Evolutionary conservation across 2,113 vertebrate genomes (phyloP).

Genomic region (Solenodon paradoxus): DNA sequence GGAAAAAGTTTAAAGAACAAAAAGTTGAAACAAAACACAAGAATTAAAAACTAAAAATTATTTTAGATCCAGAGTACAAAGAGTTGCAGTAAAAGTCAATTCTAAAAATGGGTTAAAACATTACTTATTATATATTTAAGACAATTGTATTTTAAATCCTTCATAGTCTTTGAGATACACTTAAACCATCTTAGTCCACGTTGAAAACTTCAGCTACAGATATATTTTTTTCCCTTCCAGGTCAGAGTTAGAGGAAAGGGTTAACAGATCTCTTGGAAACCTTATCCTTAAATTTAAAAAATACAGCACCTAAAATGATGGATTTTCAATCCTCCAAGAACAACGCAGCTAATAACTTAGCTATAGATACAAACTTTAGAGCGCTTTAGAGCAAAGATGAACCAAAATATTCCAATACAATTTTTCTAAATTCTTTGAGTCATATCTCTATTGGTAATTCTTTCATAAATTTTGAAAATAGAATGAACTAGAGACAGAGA

Average conservation of each 20-base stretch:
- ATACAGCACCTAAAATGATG: constrained; percentile 1
- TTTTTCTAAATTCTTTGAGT: constrained; percentile 7
- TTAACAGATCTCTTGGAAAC: constrained; percentile 10
- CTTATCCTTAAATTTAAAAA: constrained; percentile 21
- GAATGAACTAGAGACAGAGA: background rate
- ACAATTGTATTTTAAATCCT: constrained; percentile 6
- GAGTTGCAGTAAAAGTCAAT: background rate
- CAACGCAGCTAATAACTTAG: constrained; percentile 14
- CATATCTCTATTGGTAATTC: background rate
- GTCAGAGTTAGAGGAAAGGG: background rate
- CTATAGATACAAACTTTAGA: background rate
- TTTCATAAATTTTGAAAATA: background rate
- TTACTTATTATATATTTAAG: background rate
- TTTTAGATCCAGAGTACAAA: constrained; percentile 18
- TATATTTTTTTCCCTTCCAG: constrained; percentile 10
- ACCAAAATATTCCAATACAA: background rate
- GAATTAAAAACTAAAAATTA: constrained; percentile 15
- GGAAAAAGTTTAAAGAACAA: constrained; percentile 50
- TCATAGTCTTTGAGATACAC: constrained; percentile 8
- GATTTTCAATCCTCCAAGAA: background rate
- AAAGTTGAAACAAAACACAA: constrained; percentile 25
- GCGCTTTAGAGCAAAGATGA: background rate
- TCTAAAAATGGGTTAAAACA: constrained; percentile 33
- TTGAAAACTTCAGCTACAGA: background rate
- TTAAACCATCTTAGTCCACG: background rate